Percentiles rank a stretch among this genome's conserved stretches.
These are phyloP conservation scores for Sarcophaga variegata DNA, from an alignment of 2,888 invertebrate species.

Conservation along the genomic window DNA sequence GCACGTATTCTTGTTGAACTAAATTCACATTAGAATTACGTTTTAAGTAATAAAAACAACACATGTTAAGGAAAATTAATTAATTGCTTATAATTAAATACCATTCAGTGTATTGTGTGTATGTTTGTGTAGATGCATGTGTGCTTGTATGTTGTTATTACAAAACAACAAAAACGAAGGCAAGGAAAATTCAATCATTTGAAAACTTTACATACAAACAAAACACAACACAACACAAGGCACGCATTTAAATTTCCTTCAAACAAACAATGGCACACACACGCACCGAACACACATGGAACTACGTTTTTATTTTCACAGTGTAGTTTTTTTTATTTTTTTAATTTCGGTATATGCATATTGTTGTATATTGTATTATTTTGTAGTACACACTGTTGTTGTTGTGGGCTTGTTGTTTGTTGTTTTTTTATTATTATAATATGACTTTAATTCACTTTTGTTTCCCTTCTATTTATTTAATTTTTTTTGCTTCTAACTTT, in stretches of 20 bases:
- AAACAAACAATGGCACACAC: neutral
- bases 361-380: conserved; percentile 17
- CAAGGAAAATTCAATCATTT: conserved; percentile 50
- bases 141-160: conserved; percentile 12
- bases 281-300: conserved; percentile 4
- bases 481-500: conserved; percentile 32
- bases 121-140: neutral
- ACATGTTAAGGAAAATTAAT: neutral
- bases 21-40: no score
- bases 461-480: conserved; percentile 27
- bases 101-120: conserved; percentile 25
- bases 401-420: conserved; percentile 11
- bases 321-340: conserved; percentile 7
- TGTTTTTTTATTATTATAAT: conserved; percentile 6
- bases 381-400: conserved; percentile 4
- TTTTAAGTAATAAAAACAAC: no score
- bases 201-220: conserved; percentile 36
- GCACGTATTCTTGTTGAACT: no score
- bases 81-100: conserved; percentile 30
- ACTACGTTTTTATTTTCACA: neutral
- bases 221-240: conserved; percentile 16
- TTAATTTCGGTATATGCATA: conserved; percentile 47
- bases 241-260: conserved; percentile 58
- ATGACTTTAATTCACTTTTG: neutral
- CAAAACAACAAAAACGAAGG: conserved; percentile 52